Base-by-base conservation (phyloP, 2,888 invertebrate species). In the Sussaba pulchella region DNA sequence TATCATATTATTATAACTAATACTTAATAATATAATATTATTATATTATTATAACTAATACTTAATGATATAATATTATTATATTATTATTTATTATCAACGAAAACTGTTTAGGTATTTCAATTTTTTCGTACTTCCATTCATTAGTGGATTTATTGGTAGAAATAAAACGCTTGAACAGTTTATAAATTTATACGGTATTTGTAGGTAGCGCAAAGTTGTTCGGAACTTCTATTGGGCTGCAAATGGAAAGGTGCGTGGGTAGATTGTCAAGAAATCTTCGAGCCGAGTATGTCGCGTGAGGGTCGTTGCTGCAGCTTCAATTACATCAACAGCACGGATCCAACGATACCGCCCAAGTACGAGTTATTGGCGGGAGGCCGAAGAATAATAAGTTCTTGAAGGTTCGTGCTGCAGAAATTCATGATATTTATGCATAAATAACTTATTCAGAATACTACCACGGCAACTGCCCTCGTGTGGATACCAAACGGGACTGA, bases 401-500 rank as follows among this genome's bases (percentile, higher is more conserved):
- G 12, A 39, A 41, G 36, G 36, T 0, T 21, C 3, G 10, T 3
- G 12, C 8, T 19, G 19, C 8, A 24, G 5, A 12, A 9, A 57
- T 36, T 12, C 50, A 52, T 24, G 10, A 9, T 24, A 8, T n/a
- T 0, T 9, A 6, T 19, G 24, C 12, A 50, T 26, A 2, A 19
- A 17, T 12, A 21, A 14, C 47, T 14, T 19, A 0, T 69, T 45
- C n/a, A 83, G 84, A 10, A 14, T 90, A 21, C 89, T 88, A 1
- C 95, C 95, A 0, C 93, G 94, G 70, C 93, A 94, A 1, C 94
- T 95, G 0, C 94, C 95, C 0, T 94, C 95, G 0, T 96, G 96
- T 85, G 96, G 96, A 0, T 95, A 94, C 87, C 94, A 95, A 85
- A 95, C 95, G 0, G 96, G 95, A 0, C 92, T 96, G 0, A 94